Evolutionary conservation across 2,888 invertebrate species (phyloP), one percentile per base, ranked within the genome.

Genomic region (Philereme vetulata): DNA sequence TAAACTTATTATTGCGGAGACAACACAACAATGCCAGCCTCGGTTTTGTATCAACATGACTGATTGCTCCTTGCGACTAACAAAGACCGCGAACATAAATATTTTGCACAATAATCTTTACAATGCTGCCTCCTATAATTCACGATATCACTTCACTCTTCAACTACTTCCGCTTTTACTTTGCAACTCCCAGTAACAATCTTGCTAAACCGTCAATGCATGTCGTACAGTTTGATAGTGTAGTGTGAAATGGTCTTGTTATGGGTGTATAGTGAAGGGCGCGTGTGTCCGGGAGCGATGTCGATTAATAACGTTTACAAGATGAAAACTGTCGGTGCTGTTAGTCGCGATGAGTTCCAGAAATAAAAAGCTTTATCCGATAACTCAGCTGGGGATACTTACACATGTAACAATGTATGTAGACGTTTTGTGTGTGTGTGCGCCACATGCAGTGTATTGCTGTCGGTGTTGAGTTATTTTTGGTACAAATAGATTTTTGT

Each of bases 251-350:
- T 11, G n/a, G 21, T 34, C 51, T 62, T 56, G 63, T 48, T 52
- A 60, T 62, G 35, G 44, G 45, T 51, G 32, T 61, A 34, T 74
- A 76, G 82, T 77, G 79, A 73, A 70, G 76, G 70, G 72, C 72
- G 72, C 75, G 81, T 82, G 78, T 78, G 77, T 78, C 82, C 89
- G 84, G 90, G 88, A 90, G 90, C 85, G 75, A 72, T 85, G 87
- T 85, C 89, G 88, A 90, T 90, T 91, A 90, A 90, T 90, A 90
- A 89, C 86, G 82, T 89, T 90, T 90, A 90, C 88, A 89, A 90
- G 88, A 90, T 89, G 90, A 90, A 90, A 90, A 90, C 86, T 84
- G 87, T 80, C 81, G 84, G 56, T 60, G 62, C 64, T 63, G 68
- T 68, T 66, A 84, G 85, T 84, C 84, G 86, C 83, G 86, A 82